phyloP scores from a whole-genome alignment of 2,797 vertebrate genomes.

The Pangasius sanitwongsei region DNA sequence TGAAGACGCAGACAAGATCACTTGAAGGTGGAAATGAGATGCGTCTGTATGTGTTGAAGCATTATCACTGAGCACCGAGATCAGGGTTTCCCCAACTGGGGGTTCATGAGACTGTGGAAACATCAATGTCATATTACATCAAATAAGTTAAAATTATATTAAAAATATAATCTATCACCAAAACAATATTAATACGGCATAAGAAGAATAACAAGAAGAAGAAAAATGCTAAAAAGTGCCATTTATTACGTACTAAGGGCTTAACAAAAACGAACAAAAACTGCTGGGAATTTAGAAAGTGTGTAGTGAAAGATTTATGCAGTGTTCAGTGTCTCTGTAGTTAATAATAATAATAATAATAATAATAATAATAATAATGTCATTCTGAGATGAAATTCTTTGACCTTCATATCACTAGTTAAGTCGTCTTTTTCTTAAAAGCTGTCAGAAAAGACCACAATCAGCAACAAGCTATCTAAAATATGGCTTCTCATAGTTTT shows the following conservation, averaged over 20 bases:
- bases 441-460: neutral
- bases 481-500: neutral
- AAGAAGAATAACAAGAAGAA: neutral
- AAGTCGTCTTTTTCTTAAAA: neutral
- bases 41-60: neutral
- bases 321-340: neutral
- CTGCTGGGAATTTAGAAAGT: too few species aligned
- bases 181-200: neutral
- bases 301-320: neutral
- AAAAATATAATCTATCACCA: neutral
- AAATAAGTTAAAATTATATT: neutral
- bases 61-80: neutral
- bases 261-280: too few species aligned
- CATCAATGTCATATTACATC: neutral
- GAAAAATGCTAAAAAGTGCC: neutral
- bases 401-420: neutral
- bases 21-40: neutral
- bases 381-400: neutral
- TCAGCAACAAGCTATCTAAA: neutral
- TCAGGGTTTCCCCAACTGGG: neutral
- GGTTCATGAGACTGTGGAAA: neutral
- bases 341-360: too few species aligned
- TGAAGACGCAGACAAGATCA: neutral
- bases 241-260: neutral
- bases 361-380: neutral